These are phyloP conservation scores for Laothoe populi DNA, from an alignment of 2,888 invertebrate genomes.

Conservation along the genomic window DNA sequence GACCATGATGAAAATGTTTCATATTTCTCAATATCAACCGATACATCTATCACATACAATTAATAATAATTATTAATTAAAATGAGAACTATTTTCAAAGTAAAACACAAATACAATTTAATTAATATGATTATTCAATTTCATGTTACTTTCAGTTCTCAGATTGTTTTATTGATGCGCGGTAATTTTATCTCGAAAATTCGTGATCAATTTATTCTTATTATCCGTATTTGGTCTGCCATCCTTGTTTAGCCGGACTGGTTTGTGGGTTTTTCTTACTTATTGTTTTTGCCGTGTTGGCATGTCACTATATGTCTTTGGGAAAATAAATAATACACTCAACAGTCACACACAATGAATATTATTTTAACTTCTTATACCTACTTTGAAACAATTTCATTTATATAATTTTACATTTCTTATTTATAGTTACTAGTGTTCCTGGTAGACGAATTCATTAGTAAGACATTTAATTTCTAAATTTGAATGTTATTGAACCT, in stretches of 20 bases:
- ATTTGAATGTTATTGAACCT: no score
- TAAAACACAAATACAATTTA: neutral
- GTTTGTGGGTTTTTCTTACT: conserved; percentile 4
- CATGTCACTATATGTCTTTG: neutral
- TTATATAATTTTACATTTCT: no score
- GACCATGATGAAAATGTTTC: no score
- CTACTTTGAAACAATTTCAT: neutral
- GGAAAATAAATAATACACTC: no score
- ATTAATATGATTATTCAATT: neutral
- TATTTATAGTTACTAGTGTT: no score
- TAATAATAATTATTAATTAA: no score
- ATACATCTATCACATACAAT: no score
- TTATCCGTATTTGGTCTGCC: conserved; percentile 7
- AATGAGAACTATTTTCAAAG: no score
- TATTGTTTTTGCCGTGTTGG: neutral
- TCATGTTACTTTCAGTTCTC: conserved; percentile 20
- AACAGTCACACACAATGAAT: no score
- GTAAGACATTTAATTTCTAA: no score
- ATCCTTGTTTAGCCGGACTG: neutral
- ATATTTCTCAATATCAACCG: no score
- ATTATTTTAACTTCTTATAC: neutral
- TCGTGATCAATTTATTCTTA: conserved; percentile 22
- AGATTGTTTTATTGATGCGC: conserved; percentile 27
- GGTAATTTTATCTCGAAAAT: conserved; percentile 13
- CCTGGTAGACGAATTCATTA: no score